Base-by-base conservation (phyloP, 2,888 invertebrate genomes). In the Lasioglossum morio region DNA sequence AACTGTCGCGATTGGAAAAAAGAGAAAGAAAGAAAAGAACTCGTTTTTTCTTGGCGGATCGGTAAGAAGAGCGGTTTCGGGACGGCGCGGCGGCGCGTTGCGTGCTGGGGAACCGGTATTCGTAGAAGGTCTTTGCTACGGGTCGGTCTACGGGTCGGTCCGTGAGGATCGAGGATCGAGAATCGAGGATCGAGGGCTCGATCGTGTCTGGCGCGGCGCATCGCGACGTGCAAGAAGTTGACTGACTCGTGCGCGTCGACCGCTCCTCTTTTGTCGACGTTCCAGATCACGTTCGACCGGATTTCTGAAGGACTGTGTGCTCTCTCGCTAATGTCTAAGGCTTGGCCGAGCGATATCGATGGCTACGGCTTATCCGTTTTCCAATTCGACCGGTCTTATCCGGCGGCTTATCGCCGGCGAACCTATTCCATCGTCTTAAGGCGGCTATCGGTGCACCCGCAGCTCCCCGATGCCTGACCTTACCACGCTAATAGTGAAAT, bases 201-300 rank as follows among this genome's bases (percentile, higher is more conserved):
- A 72, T 82, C 78, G 70, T 74, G 30, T 27, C 72, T 46, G n/a
- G 63, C 79, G 78, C 69, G 46, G 63, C 16, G 34, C 60, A 19
- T 73, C 79, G 75, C 69, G 46, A 30, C 66, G 74, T n/a, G 53
- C 86, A 92, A 92, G 87, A 92, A 92, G 89, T 91, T 87, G 89
- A 89, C 88, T 88, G 90, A 90, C 91, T 92, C 88, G 88, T 87
- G 69, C 46, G 46, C 69, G 69, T 82, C 88, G 88, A 85, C 88
- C 89, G 85, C 88, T 92, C 82, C 91, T 83, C 87, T 92, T 91
- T 91, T 90, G 85, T 87, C 87, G 88, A 90, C 91, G 88, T 86
- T 88, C 88, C 88, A 78, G 92, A 93, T 92, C 93, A 92, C 91
- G 93, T 93, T 92, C 90, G 91, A 93, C 93, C 93, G 93, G 93